phyloP scores from a whole-genome alignment of 2,113 vertebrate genomes.

The Aphelocoma coerulescens region DNA sequence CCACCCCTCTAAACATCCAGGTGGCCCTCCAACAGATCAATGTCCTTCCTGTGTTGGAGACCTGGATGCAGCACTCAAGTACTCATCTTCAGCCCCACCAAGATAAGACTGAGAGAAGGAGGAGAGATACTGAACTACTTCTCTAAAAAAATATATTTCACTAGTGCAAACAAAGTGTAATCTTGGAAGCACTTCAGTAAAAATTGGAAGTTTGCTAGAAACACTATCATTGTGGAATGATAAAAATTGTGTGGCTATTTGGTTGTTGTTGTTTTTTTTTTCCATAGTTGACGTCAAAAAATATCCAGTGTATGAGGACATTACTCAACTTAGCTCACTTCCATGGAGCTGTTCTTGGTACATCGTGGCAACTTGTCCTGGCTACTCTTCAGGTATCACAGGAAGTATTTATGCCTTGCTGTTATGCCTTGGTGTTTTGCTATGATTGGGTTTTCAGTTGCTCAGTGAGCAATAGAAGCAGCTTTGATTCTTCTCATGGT shows the following conservation, averaged over 20 bases:
- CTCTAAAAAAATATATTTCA: neutral
- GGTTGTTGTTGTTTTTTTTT: neutral
- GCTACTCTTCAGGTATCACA: slow-evolving; percentile 92
- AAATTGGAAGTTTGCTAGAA: neutral
- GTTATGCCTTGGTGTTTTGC: neutral
- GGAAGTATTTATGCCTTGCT: neutral
- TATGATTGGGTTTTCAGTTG: neutral
- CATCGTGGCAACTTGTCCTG: slow-evolving; percentile 96
- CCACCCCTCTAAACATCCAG: neutral
- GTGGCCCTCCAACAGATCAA: neutral
- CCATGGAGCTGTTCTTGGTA: slow-evolving; percentile 92
- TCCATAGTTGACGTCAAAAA: slow-evolving; percentile 93
- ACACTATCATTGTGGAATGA: neutral
- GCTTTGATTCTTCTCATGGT: neutral
- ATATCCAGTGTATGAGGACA: slow-evolving; percentile 98
- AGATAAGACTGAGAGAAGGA: neutral
- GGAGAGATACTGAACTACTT: neutral
- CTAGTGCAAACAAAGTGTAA: neutral
- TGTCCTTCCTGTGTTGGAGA: neutral
- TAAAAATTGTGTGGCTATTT: neutral
- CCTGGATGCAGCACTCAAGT: neutral
- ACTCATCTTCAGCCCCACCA: neutral
- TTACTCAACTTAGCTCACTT: slow-evolving; percentile 95
- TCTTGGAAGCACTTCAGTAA: neutral
- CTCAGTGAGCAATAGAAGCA: neutral